These are phyloP conservation scores for Polylopha cassiicola DNA, from an alignment of 2,888 invertebrate genomes.

Conservation along the genomic window DNA sequence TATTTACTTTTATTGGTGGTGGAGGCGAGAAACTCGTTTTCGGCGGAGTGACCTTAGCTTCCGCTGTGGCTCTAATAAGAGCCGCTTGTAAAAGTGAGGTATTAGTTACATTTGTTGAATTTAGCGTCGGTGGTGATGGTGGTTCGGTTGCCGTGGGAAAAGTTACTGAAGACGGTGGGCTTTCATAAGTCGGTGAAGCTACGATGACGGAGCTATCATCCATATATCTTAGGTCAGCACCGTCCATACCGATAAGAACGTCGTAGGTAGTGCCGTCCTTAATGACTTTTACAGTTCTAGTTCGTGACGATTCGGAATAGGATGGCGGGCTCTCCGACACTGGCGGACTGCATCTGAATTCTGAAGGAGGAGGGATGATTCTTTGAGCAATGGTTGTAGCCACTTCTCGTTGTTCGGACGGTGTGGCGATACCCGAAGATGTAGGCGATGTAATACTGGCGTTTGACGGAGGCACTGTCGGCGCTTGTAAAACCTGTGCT, in stretches of 20 bases:
- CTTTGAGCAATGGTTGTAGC: conserved; percentile 78
- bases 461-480: conserved; percentile 50
- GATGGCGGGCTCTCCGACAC: conserved; percentile 81
- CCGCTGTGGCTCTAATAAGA: conserved; percentile 81
- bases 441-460: conserved; percentile 57
- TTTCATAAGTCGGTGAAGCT: conserved; percentile 87
- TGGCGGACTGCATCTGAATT: conserved; percentile 83
- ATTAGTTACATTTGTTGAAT: conserved; percentile 71
- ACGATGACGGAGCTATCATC: conserved; percentile 92
- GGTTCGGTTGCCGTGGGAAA: conserved; percentile 79
- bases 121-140: conserved; percentile 76
- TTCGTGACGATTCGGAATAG: conserved; percentile 72
- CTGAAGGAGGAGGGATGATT: conserved; percentile 85
- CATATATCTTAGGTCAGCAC: conserved; percentile 92
- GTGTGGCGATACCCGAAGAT: conserved; percentile 64
- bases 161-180: conserved; percentile 82
- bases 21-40: conserved; percentile 63
- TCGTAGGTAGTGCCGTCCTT: conserved; percentile 83
- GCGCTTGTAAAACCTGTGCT: conserved; percentile 41
- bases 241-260: conserved; percentile 86
- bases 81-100: conserved; percentile 85
- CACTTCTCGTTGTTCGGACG: conserved; percentile 64
- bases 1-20: conserved; percentile 80
- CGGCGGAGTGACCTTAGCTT: conserved; percentile 65
- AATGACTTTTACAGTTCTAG: conserved; percentile 74